Percentiles rank a stretch among this genome's conserved stretches.
These are phyloP conservation scores for Zygaena filipendulae DNA, from an alignment of 2,888 invertebrate species.

Conservation along the genomic window DNA sequence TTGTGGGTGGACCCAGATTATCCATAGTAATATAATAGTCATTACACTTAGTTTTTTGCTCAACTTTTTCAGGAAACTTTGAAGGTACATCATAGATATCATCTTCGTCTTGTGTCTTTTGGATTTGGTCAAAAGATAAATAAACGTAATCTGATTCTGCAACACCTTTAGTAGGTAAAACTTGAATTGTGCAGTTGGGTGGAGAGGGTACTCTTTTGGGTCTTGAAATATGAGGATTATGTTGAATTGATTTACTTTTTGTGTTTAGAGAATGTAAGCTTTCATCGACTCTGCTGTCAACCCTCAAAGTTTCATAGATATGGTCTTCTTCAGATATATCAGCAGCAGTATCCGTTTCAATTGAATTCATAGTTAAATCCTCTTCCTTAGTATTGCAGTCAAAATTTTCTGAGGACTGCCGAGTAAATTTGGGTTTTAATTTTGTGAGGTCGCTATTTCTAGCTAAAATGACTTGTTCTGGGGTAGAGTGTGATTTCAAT, in stretches of 20 bases:
- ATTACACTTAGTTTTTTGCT: conserved; percentile 17
- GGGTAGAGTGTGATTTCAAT: conserved; percentile 61
- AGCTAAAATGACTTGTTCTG: conserved; percentile 56
- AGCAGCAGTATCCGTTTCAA: conserved; percentile 24
- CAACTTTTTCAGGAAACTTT: conserved; percentile 42
- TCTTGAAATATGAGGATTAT: conserved; percentile 27
- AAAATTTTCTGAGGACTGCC: conserved; percentile 46
- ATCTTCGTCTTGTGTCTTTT: conserved; percentile 33
- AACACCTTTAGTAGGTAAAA: conserved; percentile 25
- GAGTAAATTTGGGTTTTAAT: conserved; percentile 42
- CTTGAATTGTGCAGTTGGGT: conserved; percentile 23
- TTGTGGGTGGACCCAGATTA: conserved; percentile 27
- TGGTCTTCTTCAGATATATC: conserved; percentile 58
- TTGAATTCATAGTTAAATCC: background rate
- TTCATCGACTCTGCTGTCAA: conserved; percentile 40
- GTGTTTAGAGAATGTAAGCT: conserved; percentile 30
- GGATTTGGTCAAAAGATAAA: conserved; percentile 51
- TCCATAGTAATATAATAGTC: conserved; percentile 53
- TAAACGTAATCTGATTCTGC: conserved; percentile 63
- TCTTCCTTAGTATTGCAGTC: conserved; percentile 23
- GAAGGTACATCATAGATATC: conserved; percentile 55
- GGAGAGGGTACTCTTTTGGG: conserved; percentile 47
- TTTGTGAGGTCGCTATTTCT: conserved; percentile 36
- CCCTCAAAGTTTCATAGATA: conserved; percentile 70
- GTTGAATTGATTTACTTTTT: conserved; percentile 46